These are phyloP conservation scores for Kryptolebias marmoratus DNA, from an alignment of 2,113 vertebrate genomes.

Conservation along the genomic window DNA sequence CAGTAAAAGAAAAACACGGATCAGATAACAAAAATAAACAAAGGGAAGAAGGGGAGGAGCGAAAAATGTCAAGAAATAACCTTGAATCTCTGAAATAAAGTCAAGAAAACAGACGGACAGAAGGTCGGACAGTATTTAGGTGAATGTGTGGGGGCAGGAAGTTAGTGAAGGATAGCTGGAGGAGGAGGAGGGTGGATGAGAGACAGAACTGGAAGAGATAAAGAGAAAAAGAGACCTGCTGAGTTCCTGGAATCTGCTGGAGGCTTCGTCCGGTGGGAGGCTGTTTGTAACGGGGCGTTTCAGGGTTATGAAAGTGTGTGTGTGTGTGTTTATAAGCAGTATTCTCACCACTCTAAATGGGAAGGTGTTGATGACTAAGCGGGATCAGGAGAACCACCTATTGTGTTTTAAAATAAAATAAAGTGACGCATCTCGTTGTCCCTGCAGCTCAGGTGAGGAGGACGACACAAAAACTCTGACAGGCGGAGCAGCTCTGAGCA, in stretches of 20 bases:
- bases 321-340: slow-evolving; percentile 31
- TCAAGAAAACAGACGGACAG: slow-evolving; percentile 13
- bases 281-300: slow-evolving; percentile 38
- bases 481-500: too few species aligned
- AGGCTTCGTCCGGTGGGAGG: slow-evolving; percentile 49
- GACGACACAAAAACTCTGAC: too few species aligned
- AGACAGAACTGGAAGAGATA: slow-evolving; percentile 50
- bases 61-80: slow-evolving; percentile 21
- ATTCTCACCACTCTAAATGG: slow-evolving; percentile 10
- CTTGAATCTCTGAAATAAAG: slow-evolving; percentile 27
- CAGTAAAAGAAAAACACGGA: background rate
- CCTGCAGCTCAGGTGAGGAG: too few species aligned
- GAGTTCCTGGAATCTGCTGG: slow-evolving; percentile 67
- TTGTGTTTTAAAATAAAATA: slow-evolving; percentile 35
- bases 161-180: slow-evolving; percentile 17
- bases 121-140: slow-evolving; percentile 22
- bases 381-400: slow-evolving; percentile 13
- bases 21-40: slow-evolving; percentile 40
- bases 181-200: slow-evolving; percentile 15
- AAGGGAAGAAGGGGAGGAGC: slow-evolving; percentile 7
- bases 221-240: slow-evolving; percentile 47
- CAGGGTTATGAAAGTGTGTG: slow-evolving; percentile 41
- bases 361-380: slow-evolving; percentile 1
- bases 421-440: background rate
- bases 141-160: slow-evolving; percentile 23